Base-by-base conservation (phyloP, 1,140 invertebrate species). In the Hyles vespertilio region DNA sequence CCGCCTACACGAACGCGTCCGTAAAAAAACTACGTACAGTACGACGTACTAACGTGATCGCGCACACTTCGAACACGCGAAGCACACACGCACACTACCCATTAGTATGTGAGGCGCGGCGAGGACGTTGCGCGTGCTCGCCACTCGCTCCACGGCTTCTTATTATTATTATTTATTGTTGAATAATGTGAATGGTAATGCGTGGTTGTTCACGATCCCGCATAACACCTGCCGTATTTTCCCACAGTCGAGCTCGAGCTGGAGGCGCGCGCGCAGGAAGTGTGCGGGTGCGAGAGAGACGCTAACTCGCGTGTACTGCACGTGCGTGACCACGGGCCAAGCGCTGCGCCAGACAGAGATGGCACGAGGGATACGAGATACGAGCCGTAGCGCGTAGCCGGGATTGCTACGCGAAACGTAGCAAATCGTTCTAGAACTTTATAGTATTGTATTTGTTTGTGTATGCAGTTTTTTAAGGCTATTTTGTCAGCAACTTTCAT, bases 161-260 rank as follows among this genome's bases (percentile, higher is more conserved):
- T 87, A 81, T 85, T 88, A 84, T 87, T 87, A 85, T 88, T 88
- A 88, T 88, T 88, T 88, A 88, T 88, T 81, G 85, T 88, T 87
- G 85, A 85, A 87, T 87, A 87, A 86, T 87, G 80, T 86, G 83
- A 87, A 88, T 86, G 83, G 85, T 88, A 86, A 88, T 88, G 83
- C 85, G 77, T 86, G 83, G 82, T 84, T 85, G 85, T 88, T 86
- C 83, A 86, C 84, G 78, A 88, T 85, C 85, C 76, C 85, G 85
- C 85, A 86, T 83, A 86, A 85, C 85, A 88, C 85, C 85, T 88
- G 85, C 85, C 83, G 81, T 84, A 69, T 88, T 87, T 88, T 88
- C 85, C 85, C 85, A 88, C 85, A 88, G 74, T 86, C 84, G 72
- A 74, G 77, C 74, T 79, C 72, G 70, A 65, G 65, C 72, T 74